phyloP scores from a whole-genome alignment of 2,888 invertebrate species.

The Arctia plantaginis region DNA sequence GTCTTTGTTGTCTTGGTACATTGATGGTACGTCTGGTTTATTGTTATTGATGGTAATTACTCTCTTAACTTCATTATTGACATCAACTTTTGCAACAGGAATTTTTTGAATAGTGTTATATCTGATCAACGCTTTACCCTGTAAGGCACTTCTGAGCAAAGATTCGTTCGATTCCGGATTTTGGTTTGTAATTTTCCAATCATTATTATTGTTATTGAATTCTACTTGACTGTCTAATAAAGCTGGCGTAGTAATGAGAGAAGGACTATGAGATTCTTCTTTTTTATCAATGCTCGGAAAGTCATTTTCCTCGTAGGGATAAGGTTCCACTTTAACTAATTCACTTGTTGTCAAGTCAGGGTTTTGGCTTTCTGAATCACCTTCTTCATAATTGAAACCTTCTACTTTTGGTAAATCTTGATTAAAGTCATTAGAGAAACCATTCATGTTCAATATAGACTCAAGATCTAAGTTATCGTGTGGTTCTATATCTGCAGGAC shows the following conservation, averaged over 20 bases:
- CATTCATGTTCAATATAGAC: constrained; percentile 91
- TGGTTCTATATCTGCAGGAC: constrained; percentile 87
- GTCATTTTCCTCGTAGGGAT: constrained; percentile 76
- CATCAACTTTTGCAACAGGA: constrained; percentile 77
- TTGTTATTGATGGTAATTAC: constrained; percentile 82
- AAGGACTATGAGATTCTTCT: constrained; percentile 75
- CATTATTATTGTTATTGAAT: constrained; percentile 92
- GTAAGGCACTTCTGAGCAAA: constrained; percentile 92
- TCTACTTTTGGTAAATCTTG: constrained; percentile 90
- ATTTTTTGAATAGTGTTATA: constrained; percentile 84
- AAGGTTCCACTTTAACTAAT: constrained; percentile 83
- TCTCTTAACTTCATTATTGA: constrained; percentile 74
- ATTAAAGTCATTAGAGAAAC: constrained; percentile 86
- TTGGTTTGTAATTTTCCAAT: constrained; percentile 93
- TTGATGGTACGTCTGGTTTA: constrained; percentile 84
- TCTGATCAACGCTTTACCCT: constrained; percentile 90
- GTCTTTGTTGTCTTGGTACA: constrained; percentile 82
- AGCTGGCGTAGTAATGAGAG: constrained; percentile 81
- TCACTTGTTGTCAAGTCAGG: constrained; percentile 89
- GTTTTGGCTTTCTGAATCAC: constrained; percentile 92
- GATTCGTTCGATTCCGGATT: constrained; percentile 90
- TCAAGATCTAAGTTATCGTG: constrained; percentile 91
- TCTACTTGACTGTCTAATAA: constrained; percentile 83
- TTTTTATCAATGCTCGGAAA: constrained; percentile 77
- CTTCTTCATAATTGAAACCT: constrained; percentile 91